Percentiles rank a stretch among this genome's conserved stretches.
Conservation (phyloP, 2,797 vertebrate species). For the Leontocebus nigricollis region DNA sequence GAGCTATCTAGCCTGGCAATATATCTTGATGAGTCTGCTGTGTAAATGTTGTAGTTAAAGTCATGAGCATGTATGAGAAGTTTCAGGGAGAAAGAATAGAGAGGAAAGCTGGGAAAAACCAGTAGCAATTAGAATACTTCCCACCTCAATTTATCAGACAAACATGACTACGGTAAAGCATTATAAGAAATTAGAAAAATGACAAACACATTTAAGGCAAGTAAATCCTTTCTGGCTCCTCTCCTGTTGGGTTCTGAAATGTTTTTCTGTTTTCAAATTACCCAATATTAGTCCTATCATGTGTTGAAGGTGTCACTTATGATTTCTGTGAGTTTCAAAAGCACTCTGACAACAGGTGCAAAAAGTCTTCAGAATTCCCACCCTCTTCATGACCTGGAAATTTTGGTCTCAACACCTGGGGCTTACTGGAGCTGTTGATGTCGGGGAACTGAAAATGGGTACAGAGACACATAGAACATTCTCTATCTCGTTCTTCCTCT, state of each 20-base stretch:
- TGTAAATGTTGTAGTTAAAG: not conserved
- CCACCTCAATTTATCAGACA: not conserved
- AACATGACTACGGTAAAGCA: not conserved
- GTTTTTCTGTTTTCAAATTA: not conserved
- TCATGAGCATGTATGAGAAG: not conserved
- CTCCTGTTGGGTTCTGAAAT: not conserved
- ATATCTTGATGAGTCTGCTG: not conserved
- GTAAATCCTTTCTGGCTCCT: not conserved
- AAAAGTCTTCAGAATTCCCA: not conserved
- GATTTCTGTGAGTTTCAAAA: not conserved
- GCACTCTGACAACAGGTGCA: not conserved
- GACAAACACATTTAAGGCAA: not conserved
- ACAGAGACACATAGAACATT: not conserved
- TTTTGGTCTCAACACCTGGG: not conserved
- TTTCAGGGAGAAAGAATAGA: accelerated
- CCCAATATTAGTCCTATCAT: not conserved
- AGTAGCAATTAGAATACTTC: not conserved
- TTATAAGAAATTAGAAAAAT: not conserved
- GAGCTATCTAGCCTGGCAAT: not conserved
- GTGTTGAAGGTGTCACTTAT: not conserved
- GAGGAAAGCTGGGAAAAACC: not conserved
- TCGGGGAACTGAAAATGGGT: not conserved
- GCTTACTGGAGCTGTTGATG: not conserved
- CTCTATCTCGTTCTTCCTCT: not conserved
- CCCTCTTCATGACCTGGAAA: not conserved